Percentiles rank a stretch among this genome's conserved stretches.
Conservation (phyloP, 1,140 invertebrate genomes). For the Chironomus striatipennis region DNA sequence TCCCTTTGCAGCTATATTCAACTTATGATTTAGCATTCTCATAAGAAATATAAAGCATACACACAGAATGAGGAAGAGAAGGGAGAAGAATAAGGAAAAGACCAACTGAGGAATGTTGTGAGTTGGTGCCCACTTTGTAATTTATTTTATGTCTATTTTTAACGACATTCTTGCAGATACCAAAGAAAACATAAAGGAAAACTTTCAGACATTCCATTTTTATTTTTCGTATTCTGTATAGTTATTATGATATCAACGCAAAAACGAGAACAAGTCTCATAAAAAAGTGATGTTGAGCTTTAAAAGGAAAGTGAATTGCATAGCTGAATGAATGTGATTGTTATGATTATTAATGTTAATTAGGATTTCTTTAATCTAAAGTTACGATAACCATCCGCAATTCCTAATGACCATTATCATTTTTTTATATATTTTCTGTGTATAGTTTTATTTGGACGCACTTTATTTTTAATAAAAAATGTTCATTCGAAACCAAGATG, state of each 20-base stretch:
- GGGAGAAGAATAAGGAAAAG: background rate
- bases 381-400: too few relatives aligned
- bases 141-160: conserved; percentile 21
- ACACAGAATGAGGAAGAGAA: background rate
- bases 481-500: too few relatives aligned
- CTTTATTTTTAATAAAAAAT: too few relatives aligned
- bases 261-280: background rate
- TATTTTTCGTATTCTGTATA: too few relatives aligned
- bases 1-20: background rate
- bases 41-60: background rate
- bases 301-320: too few relatives aligned
- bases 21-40: background rate
- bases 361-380: too few relatives aligned
- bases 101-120: background rate
- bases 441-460: too few relatives aligned
- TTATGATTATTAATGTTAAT: too few relatives aligned
- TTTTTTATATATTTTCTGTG: too few relatives aligned
- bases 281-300: background rate
- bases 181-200: background rate
- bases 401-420: too few relatives aligned
- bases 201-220: conserved; percentile 7
- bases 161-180: background rate
- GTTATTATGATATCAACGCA: too few relatives aligned
- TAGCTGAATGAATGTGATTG: too few relatives aligned
- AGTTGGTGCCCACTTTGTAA: background rate